Conservation (phyloP, 2,113 vertebrate genomes). For the Epinephelus lanceolatus region DNA sequence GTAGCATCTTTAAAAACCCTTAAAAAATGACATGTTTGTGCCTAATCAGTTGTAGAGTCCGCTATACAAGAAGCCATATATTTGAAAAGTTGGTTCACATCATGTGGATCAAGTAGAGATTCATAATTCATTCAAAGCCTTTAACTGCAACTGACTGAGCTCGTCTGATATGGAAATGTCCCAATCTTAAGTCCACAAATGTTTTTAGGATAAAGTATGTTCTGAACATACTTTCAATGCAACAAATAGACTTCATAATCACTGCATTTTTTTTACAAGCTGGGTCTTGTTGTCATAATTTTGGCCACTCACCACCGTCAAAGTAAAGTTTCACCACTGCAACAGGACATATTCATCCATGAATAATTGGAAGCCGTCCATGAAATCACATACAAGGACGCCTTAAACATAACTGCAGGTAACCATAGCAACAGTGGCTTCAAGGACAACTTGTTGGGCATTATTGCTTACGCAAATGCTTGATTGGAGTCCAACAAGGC, state of each 20-base stretch:
- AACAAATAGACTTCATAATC: not conserved
- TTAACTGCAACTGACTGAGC: conserved; percentile 32
- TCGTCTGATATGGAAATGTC: not conserved
- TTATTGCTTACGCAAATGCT: conserved; percentile 27
- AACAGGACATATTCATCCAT: not conserved
- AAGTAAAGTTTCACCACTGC: not conserved
- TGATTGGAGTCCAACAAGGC: not conserved
- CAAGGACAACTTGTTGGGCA: not conserved
- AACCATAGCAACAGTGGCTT: not conserved
- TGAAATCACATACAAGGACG: too few relatives aligned
- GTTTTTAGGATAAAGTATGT: not conserved
- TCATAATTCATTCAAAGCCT: conserved; percentile 41
- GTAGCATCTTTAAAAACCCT: conserved; percentile 87
- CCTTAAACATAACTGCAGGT: not conserved
- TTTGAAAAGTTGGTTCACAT: not conserved
- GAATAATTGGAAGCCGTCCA: not conserved
- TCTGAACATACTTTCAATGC: not conserved
- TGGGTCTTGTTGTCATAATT: conserved; percentile 29
- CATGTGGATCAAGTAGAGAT: conserved; percentile 36
- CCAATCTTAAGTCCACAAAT: not conserved
- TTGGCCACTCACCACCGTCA: not conserved
- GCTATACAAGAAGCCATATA: conserved; percentile 67
- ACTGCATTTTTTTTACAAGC: not conserved
- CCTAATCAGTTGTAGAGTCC: conserved; percentile 80
- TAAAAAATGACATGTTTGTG: conserved; percentile 85